Base-by-base conservation (phyloP, 2,888 invertebrate genomes). In the Drosophila melanosoma region DNA sequence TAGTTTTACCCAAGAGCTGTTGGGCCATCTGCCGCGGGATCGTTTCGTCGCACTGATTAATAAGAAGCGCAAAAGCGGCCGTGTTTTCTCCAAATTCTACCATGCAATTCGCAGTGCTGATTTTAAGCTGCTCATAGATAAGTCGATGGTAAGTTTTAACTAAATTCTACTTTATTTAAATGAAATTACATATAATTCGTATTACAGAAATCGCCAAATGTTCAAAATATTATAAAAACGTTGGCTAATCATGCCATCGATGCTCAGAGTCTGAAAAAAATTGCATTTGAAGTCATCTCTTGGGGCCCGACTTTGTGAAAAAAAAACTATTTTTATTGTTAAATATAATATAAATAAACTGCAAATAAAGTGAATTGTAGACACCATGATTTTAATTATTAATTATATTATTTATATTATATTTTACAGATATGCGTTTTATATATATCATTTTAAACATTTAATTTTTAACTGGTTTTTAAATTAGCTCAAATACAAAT, bases 71-170 rank as follows among this genome's bases (percentile, higher is more conserved):
- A 67, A 77, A 11, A 74, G 48, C 15, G 82, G 85, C 58, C 40
- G 58, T 0, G 65, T 84, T 26, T 91, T 91, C 51, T 89, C 89
- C 4, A 68, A 89, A 35, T 91, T 91, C 69, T 91, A 91, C 64
- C 64, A 65, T 23, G 91, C 91, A 5, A 51, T 91, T 56, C 83
- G 83, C 12, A 90, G 89, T 61, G 45, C 71, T 6, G 74, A 81
- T 15, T 86, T 91, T 11, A 81, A 79, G 23, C 48, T 69, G 0
- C 48, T 91, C 52, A 61, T 90, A 3, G 90, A 90, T 2, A 68
- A 69, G 6, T 58, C 82, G 1, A 74, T 91, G 91, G 91, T 91
- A 77, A 20, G 17, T 1, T 17, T 8, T 12, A 32, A n/a, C 5
- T n/a, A 20, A 10, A 32, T 1, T 10, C 33, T n/a, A 1, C 3